phyloP scores from a whole-genome alignment of 2,888 invertebrate species.

The Dastarcus helophoroides region DNA sequence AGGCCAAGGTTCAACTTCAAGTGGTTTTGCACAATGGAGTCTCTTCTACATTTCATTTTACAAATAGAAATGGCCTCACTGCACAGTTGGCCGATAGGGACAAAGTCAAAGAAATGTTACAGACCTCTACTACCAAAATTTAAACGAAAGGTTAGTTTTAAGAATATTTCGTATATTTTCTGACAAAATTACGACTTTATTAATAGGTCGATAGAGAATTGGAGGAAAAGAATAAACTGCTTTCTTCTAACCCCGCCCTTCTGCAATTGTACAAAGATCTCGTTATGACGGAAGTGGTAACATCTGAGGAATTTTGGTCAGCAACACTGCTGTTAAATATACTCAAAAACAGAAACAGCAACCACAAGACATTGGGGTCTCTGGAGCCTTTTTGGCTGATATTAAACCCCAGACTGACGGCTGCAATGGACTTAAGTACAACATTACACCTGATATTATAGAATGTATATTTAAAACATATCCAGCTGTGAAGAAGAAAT shows the following conservation, averaged over 20 bases:
- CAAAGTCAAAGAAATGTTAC: conserved; percentile 82
- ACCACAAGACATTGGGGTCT: conserved; percentile 75
- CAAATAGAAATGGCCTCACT: conserved; percentile 70
- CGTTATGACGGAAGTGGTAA: conserved; percentile 90
- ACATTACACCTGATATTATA: conserved; percentile 92
- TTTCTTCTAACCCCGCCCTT: conserved; percentile 81
- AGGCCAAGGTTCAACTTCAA: conserved; percentile 96
- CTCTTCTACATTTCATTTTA: conserved; percentile 95
- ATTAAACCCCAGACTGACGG: conserved; percentile 96
- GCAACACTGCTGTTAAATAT: conserved; percentile 64
- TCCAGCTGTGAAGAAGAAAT: conserved; percentile 95
- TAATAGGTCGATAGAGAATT: conserved; percentile 34
- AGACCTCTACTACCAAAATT: conserved; percentile 87
- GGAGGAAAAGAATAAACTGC: conserved; percentile 50
- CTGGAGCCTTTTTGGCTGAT: conserved; percentile 74
- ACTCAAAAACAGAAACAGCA: conserved; percentile 55
- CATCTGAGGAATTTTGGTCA: conserved; percentile 98
- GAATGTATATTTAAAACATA: conserved; percentile 98
- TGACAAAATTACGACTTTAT: background rate
- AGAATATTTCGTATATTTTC: background rate
- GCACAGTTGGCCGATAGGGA: conserved; percentile 85
- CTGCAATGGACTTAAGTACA: conserved; percentile 92
- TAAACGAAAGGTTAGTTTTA: conserved; percentile 65
- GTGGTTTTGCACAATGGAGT: conserved; percentile 88
- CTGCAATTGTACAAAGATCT: conserved; percentile 93